These are phyloP conservation scores for Archivesica marissinica DNA, from an alignment of 1,140 invertebrate species.

Conservation along the genomic window DNA sequence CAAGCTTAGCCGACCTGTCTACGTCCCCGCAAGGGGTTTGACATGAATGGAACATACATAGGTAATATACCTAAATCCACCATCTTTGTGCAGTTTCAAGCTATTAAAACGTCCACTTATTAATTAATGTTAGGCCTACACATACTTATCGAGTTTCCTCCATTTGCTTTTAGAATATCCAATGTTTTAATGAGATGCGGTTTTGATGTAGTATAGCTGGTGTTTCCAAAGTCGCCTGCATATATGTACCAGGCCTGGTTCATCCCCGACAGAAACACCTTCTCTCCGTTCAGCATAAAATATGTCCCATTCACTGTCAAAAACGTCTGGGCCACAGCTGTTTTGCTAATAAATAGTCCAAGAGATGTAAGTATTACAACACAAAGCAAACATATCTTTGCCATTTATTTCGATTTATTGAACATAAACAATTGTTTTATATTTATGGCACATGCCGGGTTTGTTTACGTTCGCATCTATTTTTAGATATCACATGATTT, in stretches of 20 bases:
- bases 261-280: slow-evolving; percentile 81
- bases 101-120: too few species aligned
- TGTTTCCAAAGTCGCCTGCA: slow-evolving; percentile 78
- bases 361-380: neutral
- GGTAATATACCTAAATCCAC: too few species aligned
- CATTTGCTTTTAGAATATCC: slow-evolving; percentile 70
- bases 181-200: slow-evolving; percentile 76
- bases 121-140: too few species aligned
- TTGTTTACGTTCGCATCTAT: slow-evolving; percentile 26
- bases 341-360: neutral
- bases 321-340: slow-evolving; percentile 1
- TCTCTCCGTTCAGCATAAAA: slow-evolving; percentile 70
- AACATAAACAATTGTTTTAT: neutral
- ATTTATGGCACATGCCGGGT: neutral
- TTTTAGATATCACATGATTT: slow-evolving; percentile 38
- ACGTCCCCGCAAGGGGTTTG: too few species aligned
- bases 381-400: neutral
- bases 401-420: too few species aligned
- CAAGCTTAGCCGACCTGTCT: too few species aligned
- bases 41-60: too few species aligned
- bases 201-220: slow-evolving; percentile 69
- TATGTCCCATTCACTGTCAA: slow-evolving; percentile 49
- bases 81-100: too few species aligned
- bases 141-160: slow-evolving; percentile 81
- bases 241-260: slow-evolving; percentile 82